Evolutionary conservation across 2,888 invertebrate genomes (phyloP), one percentile per base, ranked within the genome.

Genomic region (Suillia variegata): DNA sequence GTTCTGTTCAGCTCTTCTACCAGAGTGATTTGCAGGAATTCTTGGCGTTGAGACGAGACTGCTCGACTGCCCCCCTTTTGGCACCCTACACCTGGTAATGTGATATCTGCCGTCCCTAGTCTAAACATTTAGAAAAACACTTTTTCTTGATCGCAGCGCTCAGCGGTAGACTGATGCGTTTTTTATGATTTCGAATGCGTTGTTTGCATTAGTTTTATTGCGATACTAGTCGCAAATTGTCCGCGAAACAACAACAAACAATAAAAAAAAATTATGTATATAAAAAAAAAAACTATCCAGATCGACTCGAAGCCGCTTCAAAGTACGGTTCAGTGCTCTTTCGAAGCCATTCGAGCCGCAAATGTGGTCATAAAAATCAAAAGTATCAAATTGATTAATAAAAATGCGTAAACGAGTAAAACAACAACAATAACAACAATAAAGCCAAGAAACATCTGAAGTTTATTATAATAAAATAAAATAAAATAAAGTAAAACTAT

Each of bases 361-460:
- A 50, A 50, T 50, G 50, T 17, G 50, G 24, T 24, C 50, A 24
- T 50, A 50, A 50, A 50, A 50, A 21, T 50, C 17, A 70, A 73
- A 73, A 73, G 72, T 73, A 73, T 73, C 72, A 73, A 73, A 73
- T 73, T 73, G 72, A 73, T 73, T 73, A 73, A 73, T 73, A 70
- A 73, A 50, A 50, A 21, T 50, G 31, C 24, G 31, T 26, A 24
- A n/a, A 6, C 3, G 15, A 10, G 48, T n/a, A 22, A 20, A 48
- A n/a, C n/a, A n/a, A n/a, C n/a, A n/a, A n/a, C n/a, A n/a, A n/a
- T n/a, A n/a, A n/a, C n/a, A n/a, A n/a, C n/a, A n/a, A n/a, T n/a
- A n/a, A n/a, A n/a, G n/a, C n/a, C n/a, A n/a, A n/a, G n/a, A n/a
- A n/a, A n/a, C n/a, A n/a, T n/a, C n/a, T n/a, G n/a, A n/a, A n/a